Percentiles rank a stretch among this genome's conserved stretches.
Evolutionary conservation across 2,113 vertebrate species (phyloP).

Genomic region (Mus spicilegus): DNA sequence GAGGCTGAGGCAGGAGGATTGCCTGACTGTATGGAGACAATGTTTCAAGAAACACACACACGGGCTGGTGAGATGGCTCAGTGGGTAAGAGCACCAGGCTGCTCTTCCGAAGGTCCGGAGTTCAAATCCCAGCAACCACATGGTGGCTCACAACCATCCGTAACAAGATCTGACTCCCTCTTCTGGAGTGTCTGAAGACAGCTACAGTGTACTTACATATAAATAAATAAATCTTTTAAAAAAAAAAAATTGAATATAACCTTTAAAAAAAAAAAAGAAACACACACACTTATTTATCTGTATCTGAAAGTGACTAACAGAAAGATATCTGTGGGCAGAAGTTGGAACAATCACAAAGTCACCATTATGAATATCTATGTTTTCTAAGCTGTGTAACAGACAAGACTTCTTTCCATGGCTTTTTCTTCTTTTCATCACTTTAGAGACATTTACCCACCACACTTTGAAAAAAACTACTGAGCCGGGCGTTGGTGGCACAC

Average conservation of each 20-base stretch:
- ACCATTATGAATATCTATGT: not conserved
- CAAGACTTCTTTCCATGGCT: conserved; percentile 29
- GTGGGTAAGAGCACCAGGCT: no score
- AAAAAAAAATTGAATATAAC: no score
- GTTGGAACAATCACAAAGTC: not conserved
- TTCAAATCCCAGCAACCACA: no score
- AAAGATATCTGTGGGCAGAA: not conserved
- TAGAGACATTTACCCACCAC: conserved; percentile 28
- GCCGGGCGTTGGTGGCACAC: no score
- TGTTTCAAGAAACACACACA: not conserved
- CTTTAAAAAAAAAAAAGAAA: no score
- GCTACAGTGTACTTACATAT: no score
- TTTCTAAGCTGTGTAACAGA: conserved; percentile 28
- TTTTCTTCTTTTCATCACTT: not conserved
- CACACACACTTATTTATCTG: not conserved
- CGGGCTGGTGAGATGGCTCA: no score
- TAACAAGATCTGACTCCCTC: no score
- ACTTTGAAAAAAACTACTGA: not conserved
- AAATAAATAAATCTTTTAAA: no score
- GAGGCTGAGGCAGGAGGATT: not conserved
- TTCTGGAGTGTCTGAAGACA: no score
- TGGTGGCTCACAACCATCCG: no score
- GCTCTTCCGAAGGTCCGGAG: no score
- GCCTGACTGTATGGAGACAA: not conserved
- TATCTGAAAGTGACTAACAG: not conserved